Base-by-base conservation (phyloP, 2,888 invertebrate genomes). In the Lasioglossum figueresi region DNA sequence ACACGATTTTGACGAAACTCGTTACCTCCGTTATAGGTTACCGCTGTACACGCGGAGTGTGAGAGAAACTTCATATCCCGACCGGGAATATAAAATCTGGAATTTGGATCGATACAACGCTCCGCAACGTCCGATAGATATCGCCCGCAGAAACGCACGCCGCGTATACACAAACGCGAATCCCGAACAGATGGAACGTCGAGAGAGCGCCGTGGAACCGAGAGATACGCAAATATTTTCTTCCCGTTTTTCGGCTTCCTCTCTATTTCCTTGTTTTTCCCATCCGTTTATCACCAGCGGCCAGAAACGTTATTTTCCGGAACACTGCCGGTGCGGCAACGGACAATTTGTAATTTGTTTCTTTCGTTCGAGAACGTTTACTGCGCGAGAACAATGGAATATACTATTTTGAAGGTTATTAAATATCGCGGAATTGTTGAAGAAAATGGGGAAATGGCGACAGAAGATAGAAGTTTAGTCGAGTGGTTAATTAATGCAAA, bases 61-160 rank as follows among this genome's bases (percentile, higher is more conserved):
- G 45, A 75, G 52, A 77, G 76, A 68, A 81, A 56, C 76, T 34
- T 79, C 81, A 48, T 63, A 76, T 82, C 59, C 84, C 82, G 45
- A 79, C 80, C 72, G 79, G 83, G 87, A 88, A 88, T 80, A 88
- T 87, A 86, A 89, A 89, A 92, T 90, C 89, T 84, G 88, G 90
- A 89, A 92, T 92, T 91, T 84, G 91, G 92, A 93, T 93, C 92
- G 92, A 93, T 92, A 92, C 85, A 90, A 91, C 91, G 80, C 89
- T 88, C 85, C 78, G 82, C 89, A 88, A 89, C 84, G 82, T 78
- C 86, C 87, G 84, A 90, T 87, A 84, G 86, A 88, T 89, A 90
- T 88, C 81, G 82, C 59, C 76, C 80, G 79, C 76, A 66, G 82
- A 84, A 80, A 78, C 76, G 80, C 70, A 68, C 23, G 16, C n/a